Evolutionary conservation across 2,797 vertebrate species (phyloP).

Genomic region (Lacerta bilineata): DNA sequence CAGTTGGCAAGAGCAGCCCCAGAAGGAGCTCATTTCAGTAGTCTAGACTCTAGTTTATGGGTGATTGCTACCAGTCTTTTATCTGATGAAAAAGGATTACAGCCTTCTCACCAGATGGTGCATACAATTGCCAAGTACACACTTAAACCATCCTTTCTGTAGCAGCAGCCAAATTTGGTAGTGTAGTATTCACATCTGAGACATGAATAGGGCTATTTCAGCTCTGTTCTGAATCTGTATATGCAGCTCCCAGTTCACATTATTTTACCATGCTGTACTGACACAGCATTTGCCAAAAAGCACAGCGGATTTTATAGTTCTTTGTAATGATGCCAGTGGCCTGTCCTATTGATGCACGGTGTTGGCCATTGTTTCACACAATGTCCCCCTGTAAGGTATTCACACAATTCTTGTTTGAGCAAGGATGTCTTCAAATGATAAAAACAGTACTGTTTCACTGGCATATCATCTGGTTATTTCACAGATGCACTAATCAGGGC

Average conservation of each 20-base stretch:
- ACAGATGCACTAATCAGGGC: neutral
- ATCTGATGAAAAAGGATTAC: conserved; percentile 4
- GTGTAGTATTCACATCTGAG: conserved; percentile 1
- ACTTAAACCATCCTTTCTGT: conserved; percentile 28
- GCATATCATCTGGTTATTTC: conserved; percentile 18
- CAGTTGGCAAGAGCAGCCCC: neutral
- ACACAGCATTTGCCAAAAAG: conserved; percentile 41
- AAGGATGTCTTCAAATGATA: conserved; percentile 9
- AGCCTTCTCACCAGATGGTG: conserved; percentile 41
- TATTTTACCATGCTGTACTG: neutral
- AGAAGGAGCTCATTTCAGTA: neutral
- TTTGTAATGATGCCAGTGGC: neutral
- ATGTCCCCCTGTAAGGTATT: neutral
- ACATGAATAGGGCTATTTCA: conserved; percentile 23
- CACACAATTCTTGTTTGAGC: conserved; percentile 1
- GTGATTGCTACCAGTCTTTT: conserved; percentile 4
- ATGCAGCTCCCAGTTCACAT: neutral
- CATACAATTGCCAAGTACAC: conserved; percentile 12
- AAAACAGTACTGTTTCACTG: conserved; percentile 3
- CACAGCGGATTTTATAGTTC: neutral
- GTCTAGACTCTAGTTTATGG: conserved; percentile 9
- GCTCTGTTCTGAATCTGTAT: conserved; percentile 9
- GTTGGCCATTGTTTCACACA: conserved; percentile 29
- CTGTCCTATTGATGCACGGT: conserved; percentile 33
- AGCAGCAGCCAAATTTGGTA: conserved; percentile 22